These are phyloP conservation scores for Antitype chi DNA, from an alignment of 2,888 invertebrate genomes.

Conservation along the genomic window DNA sequence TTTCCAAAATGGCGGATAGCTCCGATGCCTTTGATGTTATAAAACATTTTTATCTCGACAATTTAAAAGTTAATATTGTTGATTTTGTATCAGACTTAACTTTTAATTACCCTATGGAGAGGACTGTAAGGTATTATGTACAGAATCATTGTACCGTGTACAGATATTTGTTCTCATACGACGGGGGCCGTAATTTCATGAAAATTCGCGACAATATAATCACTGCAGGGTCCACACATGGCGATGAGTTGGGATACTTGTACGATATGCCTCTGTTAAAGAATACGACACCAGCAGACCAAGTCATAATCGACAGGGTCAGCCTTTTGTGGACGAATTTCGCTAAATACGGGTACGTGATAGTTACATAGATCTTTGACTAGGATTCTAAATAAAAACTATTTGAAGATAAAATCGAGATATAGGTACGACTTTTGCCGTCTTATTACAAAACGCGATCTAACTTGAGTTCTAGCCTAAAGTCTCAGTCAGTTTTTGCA, in stretches of 20 bases:
- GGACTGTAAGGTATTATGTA: slow-evolving; percentile 27
- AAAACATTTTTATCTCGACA: slow-evolving; percentile 29
- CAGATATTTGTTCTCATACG: slow-evolving; percentile 45
- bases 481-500: too few relatives aligned
- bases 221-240: slow-evolving; percentile 23
- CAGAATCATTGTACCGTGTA: slow-evolving; percentile 24
- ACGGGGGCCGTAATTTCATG: slow-evolving; percentile 26
- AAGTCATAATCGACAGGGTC: slow-evolving; percentile 30
- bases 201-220: slow-evolving; percentile 23
- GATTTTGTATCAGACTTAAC: slow-evolving; percentile 40
- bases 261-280: slow-evolving; percentile 7
- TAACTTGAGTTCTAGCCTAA: too few relatives aligned
- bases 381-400: neutral
- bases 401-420: neutral
- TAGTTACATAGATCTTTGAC: neutral
- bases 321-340: slow-evolving; percentile 49
- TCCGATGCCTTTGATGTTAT: slow-evolving; percentile 3
- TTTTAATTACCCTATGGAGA: slow-evolving; percentile 34
- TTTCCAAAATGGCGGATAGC: slow-evolving; percentile 17
- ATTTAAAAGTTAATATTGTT: neutral
- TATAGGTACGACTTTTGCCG: too few relatives aligned
- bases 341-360: slow-evolving; percentile 50
- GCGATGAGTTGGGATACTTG: slow-evolving; percentile 49
- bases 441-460: too few relatives aligned
- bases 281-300: slow-evolving; percentile 16